Evolutionary conservation across 2,797 vertebrate species (phyloP).

Genomic region (Poeciliopsis gracilis): DNA sequence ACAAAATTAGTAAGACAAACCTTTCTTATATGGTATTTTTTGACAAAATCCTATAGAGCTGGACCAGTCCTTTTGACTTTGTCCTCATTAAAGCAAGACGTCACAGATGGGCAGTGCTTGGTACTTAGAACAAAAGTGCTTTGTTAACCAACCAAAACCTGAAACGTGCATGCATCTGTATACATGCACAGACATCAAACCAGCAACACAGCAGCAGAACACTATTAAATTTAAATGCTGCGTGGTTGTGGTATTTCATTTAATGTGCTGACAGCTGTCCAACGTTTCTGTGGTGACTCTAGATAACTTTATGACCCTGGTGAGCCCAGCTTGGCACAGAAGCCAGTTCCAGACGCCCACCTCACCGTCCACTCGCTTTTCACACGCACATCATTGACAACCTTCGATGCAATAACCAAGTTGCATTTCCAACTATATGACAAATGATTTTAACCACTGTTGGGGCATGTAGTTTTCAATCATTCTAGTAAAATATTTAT

Average conservation of each 20-base stretch:
- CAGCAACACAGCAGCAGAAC: conserved; percentile 44
- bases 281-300: conserved; percentile 66
- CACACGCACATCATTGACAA: conserved; percentile 21
- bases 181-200: conserved; percentile 5
- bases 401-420: conserved; percentile 12
- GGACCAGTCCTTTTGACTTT: conserved; percentile 31
- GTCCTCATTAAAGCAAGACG: conserved; percentile 4
- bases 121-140: conserved; percentile 48
- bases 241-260: conserved; percentile 74
- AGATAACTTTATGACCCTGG: conserved; percentile 63
- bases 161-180: conserved; percentile 7
- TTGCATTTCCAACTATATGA: conserved; percentile 18
- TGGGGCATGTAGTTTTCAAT: conserved; percentile 36
- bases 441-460: conserved; percentile 23
- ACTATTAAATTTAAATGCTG: conserved; percentile 65
- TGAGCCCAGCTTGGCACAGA: conserved; percentile 55
- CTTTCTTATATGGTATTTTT: conserved; percentile 41
- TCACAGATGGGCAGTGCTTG: conserved; percentile 21
- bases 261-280: conserved; percentile 66
- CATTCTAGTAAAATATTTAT: conserved; percentile 21
- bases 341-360: conserved; percentile 55
- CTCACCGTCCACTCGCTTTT: conserved; percentile 11
- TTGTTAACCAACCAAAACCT: conserved; percentile 49
- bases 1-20: conserved; percentile 29
- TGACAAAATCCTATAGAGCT: conserved; percentile 30